A percentile compares a stretch with the other conserved stretches of the same genome.
phyloP scores from a whole-genome alignment of 2,888 invertebrate genomes.

The Chirona hameri region DNA sequence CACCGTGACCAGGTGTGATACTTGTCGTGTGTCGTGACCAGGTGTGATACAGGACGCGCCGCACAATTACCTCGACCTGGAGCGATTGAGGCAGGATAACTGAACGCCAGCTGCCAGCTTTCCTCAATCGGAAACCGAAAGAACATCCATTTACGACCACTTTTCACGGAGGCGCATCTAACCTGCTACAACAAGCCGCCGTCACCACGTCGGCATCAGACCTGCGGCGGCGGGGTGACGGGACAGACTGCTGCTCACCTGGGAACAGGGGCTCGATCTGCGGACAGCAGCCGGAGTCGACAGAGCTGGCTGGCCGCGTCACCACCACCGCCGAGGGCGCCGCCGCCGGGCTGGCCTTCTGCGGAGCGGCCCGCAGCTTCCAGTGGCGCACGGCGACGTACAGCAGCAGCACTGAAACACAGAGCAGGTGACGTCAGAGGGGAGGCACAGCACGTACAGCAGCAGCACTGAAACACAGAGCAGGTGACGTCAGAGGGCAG shows the following conservation, averaged over 20 bases:
- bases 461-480: neutral
- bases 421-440: neutral
- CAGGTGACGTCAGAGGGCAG: neutral
- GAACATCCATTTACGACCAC: too few species aligned
- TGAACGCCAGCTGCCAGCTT: too few species aligned
- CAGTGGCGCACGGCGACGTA: constrained; percentile 22
- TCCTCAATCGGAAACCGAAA: too few species aligned
- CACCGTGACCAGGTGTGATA: too few species aligned
- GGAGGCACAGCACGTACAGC: neutral
- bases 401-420: neutral
- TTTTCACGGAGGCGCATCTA: too few species aligned
- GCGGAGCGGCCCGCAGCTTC: constrained; percentile 5
- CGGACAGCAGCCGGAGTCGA: neutral
- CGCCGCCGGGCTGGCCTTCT: neutral
- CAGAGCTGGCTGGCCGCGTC: neutral
- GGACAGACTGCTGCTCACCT: neutral
- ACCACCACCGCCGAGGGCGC: constrained; percentile 6
- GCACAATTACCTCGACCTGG: too few species aligned
- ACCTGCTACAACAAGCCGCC: too few species aligned
- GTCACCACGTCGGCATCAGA: too few species aligned
- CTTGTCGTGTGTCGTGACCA: too few species aligned
- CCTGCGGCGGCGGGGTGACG: neutral
- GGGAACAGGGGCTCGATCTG: constrained; percentile 13
- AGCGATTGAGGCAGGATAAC: too few species aligned
- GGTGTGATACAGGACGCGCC: too few species aligned